phyloP scores from a whole-genome alignment of 2,113 vertebrate species.

The Apaloderma vittatum region DNA sequence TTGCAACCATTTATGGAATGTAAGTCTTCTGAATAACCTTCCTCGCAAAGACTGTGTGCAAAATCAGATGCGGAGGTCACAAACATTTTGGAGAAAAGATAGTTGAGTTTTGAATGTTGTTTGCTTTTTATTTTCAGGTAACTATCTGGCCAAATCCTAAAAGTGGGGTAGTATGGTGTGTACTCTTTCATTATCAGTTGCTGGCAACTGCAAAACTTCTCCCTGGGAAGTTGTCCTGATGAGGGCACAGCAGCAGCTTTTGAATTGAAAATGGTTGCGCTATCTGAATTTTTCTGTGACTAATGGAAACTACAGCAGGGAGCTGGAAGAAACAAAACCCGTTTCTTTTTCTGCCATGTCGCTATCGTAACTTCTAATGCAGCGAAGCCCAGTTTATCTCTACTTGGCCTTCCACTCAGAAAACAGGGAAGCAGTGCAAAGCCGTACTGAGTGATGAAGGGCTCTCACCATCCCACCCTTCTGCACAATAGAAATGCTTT shows the following conservation, averaged over 20 bases:
- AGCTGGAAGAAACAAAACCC: slow-evolving; percentile 6
- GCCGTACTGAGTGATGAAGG: not conserved
- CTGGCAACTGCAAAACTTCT: not conserved
- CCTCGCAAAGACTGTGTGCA: not conserved
- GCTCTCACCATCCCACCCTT: not conserved
- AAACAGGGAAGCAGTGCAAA: not conserved
- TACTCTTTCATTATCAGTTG: not conserved
- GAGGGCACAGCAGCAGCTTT: slow-evolving; percentile 24
- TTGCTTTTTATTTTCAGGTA: slow-evolving; percentile 21
- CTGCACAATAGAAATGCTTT: not conserved
- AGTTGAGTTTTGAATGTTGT: not conserved
- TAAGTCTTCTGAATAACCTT: slow-evolving; percentile 15
- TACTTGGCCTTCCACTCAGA: not conserved
- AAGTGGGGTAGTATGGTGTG: not conserved
- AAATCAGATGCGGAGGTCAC: not conserved
- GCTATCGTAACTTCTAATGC: not conserved
- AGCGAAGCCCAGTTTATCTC: not conserved
- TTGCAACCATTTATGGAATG: not conserved
- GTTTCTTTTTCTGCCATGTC: not conserved
- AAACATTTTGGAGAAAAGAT: not conserved
- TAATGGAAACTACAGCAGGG: not conserved
- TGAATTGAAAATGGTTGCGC: slow-evolving; percentile 10
- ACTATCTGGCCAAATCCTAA: not conserved
- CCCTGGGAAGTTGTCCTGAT: not conserved
- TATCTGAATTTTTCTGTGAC: slow-evolving; percentile 10